Evolutionary conservation across 1,140 invertebrate genomes (phyloP).

Genomic region (Drosophila funebris): DNA sequence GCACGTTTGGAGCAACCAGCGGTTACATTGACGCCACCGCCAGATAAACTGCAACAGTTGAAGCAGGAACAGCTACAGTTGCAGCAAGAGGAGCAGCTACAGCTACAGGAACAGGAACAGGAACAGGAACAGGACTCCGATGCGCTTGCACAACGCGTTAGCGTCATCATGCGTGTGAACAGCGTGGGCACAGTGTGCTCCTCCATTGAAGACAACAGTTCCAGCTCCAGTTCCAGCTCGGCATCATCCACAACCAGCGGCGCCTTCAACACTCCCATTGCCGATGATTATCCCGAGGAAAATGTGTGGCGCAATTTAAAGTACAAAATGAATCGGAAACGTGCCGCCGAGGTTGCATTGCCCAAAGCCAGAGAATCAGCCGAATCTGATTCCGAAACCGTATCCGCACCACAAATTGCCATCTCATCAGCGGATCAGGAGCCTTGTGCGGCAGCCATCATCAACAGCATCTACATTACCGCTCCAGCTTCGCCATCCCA

Average conservation of each 20-base stretch:
- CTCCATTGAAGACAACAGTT: conserved; percentile 39
- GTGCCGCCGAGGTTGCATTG: conserved; percentile 60
- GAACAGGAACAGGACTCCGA: conserved; percentile 40
- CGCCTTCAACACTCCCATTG: conserved; percentile 33
- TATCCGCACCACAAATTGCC: no score
- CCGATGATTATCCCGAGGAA: conserved; percentile 83
- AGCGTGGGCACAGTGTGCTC: conserved; percentile 86
- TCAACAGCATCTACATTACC: conserved; percentile 44
- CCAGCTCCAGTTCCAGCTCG: conserved; percentile 20
- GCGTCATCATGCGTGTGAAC: conserved; percentile 92
- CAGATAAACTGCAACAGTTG: conserved; percentile 50
- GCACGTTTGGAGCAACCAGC: conserved; percentile 67
- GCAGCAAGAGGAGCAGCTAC: conserved; percentile 43
- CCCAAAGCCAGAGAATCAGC: conserved; percentile 22
- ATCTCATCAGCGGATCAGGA: conserved; percentile 11
- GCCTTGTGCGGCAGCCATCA: conserved; percentile 33
- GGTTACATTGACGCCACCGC: conserved; percentile 60
- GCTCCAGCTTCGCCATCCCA: conserved; percentile 36
- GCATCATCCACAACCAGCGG: no score
- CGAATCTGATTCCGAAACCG: no score
- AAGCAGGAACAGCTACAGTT: conserved; percentile 23
- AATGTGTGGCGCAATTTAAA: conserved; percentile 90
- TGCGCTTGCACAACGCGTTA: conserved; percentile 83
- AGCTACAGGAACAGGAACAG: conserved; percentile 18
- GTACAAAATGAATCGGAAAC: conserved; percentile 89